Base-by-base conservation (phyloP, 2,797 vertebrate genomes). In the Pipistrellus nathusii region DNA sequence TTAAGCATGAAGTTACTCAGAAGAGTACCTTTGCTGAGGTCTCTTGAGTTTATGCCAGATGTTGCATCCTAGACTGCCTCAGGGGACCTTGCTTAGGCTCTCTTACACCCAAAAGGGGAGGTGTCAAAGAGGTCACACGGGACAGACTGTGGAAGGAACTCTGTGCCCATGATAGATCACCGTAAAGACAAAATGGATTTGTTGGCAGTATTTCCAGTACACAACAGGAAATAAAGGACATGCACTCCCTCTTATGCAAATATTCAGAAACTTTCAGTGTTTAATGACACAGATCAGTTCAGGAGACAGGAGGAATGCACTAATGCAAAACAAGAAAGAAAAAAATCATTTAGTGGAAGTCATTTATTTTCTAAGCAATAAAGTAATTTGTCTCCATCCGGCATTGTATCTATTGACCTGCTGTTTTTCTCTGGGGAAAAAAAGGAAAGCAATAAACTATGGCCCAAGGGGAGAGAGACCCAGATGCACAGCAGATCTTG, bases 321-420 rank as follows among this genome's bases (percentile, higher is more conserved):
- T 78, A 96, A 82, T 88, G 3, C 15, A 83, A 97, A 78, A 75
- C 9, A 11, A 48, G 92, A 84, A 5, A 96, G 89, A 51, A 73
- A 69, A 96, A 30, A 53, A 96, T 41, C 90, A 88, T 51, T 88
- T 30, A 93, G 35, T 15, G 30, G 51, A 91, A 93, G n/a, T 38
- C 88, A 95, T 97, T 97, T 96, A 66, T 97, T 97, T 97, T 95
- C 94, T 85, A 94, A 89, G 64, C 71, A 96, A 95, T 96, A 89
- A 96, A 97, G 76, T 46, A 68, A 91, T 97, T 97, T 97, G 85
- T 97, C 94, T 96, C 90, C 88, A 96, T 94, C 91, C 41, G 91
- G 93, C 51, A 77, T 90, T 57, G 71, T 96, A 84, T 69, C 38
- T 94, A 90, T 92, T 96, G 95, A 97, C 96, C 90, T 91, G 6